Evolutionary conservation across 2,113 vertebrate genomes (phyloP), one percentile per base, ranked within the genome.

Genomic region (Tamias sibiricus): DNA sequence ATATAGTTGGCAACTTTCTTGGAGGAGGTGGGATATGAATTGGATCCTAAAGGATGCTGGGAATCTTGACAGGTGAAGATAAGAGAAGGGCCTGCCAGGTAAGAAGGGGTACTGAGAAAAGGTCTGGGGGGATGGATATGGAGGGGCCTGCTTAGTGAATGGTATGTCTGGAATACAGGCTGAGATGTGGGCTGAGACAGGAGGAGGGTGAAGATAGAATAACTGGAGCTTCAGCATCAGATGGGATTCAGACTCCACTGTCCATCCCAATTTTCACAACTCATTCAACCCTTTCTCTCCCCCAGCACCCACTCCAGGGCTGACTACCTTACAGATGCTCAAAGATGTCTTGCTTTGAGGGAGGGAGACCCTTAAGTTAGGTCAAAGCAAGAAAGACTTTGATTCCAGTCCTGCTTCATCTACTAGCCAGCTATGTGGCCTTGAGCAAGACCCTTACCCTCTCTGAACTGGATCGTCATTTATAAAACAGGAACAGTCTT

Each of bases 301-400:
- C 16, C 42, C 10, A 47, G 52, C n/a, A 81, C 35, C 35, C 8
- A 74, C 82, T 82, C 28, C 42, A 77, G 28, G 8, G 37, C 59
- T 90, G 19, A 84, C 71, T 52, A 54, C 13, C 62, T 40, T 52
- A 52, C 9, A n/a, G 71, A 85, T 32, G 32, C 4, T 62, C 52
- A 90, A 69, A 12, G 49, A 81, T 37, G 11, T 35, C 28, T 87
- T 87, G 35, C 9, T 94, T 62, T 84, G 24, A 17, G 24, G 75
- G 37, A 91, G 16, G 11, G 8, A 95, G 42, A 91, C 4, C 4
- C 30, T 95, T 92, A 89, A 69, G 52, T 40, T 57, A 79, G 16
- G n/a, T 59, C 81, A 95, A 91, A 93, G 28, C 42, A 95, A 91
- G 57, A 87, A 16, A 80, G 42, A 66, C 81, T 32, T 49, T 14